Evolutionary conservation across 2,888 invertebrate genomes (phyloP), one percentile per base, ranked within the genome.

Genomic region (Erebia palarica): DNA sequence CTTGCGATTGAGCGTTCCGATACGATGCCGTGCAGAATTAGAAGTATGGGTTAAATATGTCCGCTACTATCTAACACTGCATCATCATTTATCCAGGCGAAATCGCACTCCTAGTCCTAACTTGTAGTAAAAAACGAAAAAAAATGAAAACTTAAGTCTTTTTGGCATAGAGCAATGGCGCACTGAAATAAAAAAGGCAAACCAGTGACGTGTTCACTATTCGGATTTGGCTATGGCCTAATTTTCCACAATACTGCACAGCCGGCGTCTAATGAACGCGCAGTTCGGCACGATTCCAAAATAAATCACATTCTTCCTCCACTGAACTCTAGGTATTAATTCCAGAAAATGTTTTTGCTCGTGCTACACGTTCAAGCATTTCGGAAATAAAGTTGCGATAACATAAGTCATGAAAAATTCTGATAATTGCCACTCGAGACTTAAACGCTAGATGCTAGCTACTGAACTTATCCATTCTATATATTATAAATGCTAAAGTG

Each of bases 251-350:
- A 47, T 44, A 60, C 60, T 47, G 65, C 70, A 70, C 60, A 61
- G 59, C 21, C 44, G 70, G 44, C 44, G 61, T 65, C 53, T 70
- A 70, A 70, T 70, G 65, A 70, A 66, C 60, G 60, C 60, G 60
- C 44, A 65, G 47, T 68, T 61, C 60, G 59, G 68, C 58, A 72
- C 68, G 65, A 47, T 51, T 61, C 65, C 42, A 63, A 74, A 65
- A 61, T 69, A 74, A 64, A 72, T 67, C 59, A 65, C 69, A 70
- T 67, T 64, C 66, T 66, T 63, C 14, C 61, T 71, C 65, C 44
- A 63, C 65, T 72, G 57, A 55, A 69, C 51, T 69, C 64, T 53
- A 21, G 55, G 70, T 68, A 57, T 73, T 68, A 59, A 65, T 68
- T 49, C 64, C 49, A 60, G 59, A 65, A 68, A 71, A 68, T 65